phyloP scores from a whole-genome alignment of 2,888 invertebrate species.

The Hoplodrina ambigua region DNA sequence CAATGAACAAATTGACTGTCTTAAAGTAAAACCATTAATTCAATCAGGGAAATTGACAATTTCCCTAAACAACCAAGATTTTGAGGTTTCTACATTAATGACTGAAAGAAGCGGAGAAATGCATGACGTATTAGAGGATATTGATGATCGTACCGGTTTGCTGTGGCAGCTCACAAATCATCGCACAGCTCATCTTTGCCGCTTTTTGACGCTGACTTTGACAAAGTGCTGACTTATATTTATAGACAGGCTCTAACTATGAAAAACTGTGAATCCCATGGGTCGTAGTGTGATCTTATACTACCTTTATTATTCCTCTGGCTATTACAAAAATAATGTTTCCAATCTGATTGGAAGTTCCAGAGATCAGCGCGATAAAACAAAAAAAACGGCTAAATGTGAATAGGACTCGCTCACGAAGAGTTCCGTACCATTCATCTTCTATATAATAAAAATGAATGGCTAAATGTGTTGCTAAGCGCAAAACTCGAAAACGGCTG shows the following conservation, averaged over 20 bases:
- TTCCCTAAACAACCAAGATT: slow-evolving; percentile 22
- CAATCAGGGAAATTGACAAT: slow-evolving; percentile 36
- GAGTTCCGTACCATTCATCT: too few species aligned
- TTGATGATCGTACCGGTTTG: neutral
- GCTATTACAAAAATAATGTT: too few species aligned
- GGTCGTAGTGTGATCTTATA: too few species aligned
- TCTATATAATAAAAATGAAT: too few species aligned
- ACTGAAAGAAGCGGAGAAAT: neutral
- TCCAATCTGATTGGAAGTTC: too few species aligned
- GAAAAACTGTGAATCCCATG: neutral
- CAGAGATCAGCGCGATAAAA: too few species aligned
- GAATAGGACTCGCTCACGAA: too few species aligned
- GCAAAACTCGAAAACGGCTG: too few species aligned
- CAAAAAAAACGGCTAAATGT: too few species aligned
- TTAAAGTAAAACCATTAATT: slow-evolving; percentile 30
- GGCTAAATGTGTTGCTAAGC: too few species aligned
- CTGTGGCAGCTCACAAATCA: slow-evolving; percentile 16
- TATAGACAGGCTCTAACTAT: neutral
- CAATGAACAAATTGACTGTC: slow-evolving; percentile 22
- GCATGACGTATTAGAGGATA: neutral
- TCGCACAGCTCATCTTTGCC: neutral
- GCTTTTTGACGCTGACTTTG: neutral
- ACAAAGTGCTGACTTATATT: neutral
- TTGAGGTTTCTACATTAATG: slow-evolving; percentile 8
- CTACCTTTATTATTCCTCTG: too few species aligned